Percentiles rank a stretch among this genome's conserved stretches.
Evolutionary conservation across 2,888 invertebrate genomes (phyloP).

Genomic region (Branchipolynoe longqiensis): DNA sequence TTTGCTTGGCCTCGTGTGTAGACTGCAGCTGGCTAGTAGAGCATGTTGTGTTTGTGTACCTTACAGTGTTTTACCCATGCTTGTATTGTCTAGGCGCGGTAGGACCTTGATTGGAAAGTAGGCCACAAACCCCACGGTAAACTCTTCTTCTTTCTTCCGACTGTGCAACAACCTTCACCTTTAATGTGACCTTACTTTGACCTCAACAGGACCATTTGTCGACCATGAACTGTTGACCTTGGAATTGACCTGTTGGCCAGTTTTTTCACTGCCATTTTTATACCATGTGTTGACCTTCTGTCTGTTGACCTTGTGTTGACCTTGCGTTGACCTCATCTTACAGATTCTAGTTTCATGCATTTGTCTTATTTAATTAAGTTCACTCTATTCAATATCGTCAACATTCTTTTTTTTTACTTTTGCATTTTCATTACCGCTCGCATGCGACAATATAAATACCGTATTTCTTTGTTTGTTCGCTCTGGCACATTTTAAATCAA

Average conservation of each 20-base stretch:
- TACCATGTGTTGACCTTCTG: not conserved
- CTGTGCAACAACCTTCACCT: not conserved
- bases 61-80: constrained; percentile 11
- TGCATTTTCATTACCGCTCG: too few relatives aligned
- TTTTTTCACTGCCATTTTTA: not conserved
- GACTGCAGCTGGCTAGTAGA: not conserved
- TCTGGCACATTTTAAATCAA: too few relatives aligned
- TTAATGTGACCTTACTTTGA: not conserved
- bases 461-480: too few relatives aligned
- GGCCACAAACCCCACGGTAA: constrained; percentile 10
- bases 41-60: not conserved
- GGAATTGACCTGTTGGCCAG: constrained; percentile 10
- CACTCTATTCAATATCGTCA: not conserved
- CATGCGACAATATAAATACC: not conserved
- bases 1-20: not conserved
- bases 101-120: constrained; percentile 7
- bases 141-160: not conserved
- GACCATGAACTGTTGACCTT: constrained; percentile 15
- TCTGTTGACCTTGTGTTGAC: not conserved
- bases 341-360: not conserved
- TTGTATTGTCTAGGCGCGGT: constrained; percentile 26
- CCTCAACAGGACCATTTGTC: too few relatives aligned
- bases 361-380: not conserved
- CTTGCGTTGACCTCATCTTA: not conserved
- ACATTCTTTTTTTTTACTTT: not conserved